Base-by-base conservation (phyloP, 2,113 vertebrate species). In the Nothoprocta perdicaria region DNA sequence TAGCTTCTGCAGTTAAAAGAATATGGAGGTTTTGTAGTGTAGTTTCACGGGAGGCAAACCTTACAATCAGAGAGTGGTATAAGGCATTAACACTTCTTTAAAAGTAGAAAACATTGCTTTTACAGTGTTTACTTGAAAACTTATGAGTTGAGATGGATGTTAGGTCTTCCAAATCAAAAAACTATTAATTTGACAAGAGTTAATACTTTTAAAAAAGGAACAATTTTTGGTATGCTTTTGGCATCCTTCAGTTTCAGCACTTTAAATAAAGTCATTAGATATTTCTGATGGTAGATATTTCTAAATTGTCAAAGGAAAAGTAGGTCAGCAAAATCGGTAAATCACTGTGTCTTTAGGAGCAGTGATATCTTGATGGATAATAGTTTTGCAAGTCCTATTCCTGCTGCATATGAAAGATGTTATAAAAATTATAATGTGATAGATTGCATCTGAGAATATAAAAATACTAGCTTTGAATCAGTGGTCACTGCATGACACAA, bases 231-330 rank as follows among this genome's bases (percentile, higher is more conserved):
- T 66, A 82, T 46, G 58, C 21, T 80, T 82, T 80, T 81, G 78
- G 38, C 33, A 2, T 66, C 23, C 38, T 87, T 92, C 75, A 76
- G 68, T 58, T 93, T 89, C 63, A 74, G 55, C 50, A 67, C 63
- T 94, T 89, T 62, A 84, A 89, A 83, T 85, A 4, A 31, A 84
- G 35, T 69, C 68, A 91, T 92, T 91, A 87, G 91, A 92, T 89
- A 75, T 91, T 93, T 92, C 87, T 86, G 60, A 85, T 85, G 52
- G 72, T 38, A 38, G 35, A 38, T 38, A 38, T 38, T 62, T 92
- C 45, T 83, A 73, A 82, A 60, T 74, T 87, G 80, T 94, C 89
- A 38, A 73, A 50, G 31, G 73, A 86, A 88, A 95, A 92, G 43
- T 62, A 83, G 77, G 65, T 74, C 73, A 92, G 57, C 61, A 72